Evolutionary conservation across 1,140 invertebrate species (phyloP).

Genomic region (Caenorhabditis briggsae): DNA sequence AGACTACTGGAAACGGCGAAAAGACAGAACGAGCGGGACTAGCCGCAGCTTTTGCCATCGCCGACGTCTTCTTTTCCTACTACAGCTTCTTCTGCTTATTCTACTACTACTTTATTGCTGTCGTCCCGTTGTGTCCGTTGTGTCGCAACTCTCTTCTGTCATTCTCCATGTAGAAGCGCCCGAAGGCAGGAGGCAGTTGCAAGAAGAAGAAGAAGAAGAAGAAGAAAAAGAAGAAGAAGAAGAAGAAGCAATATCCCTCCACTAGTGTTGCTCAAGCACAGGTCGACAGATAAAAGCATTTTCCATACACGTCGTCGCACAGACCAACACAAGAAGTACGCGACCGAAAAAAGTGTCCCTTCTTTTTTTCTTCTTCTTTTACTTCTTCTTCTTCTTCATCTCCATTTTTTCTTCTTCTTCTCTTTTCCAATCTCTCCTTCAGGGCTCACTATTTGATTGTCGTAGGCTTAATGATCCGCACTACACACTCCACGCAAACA

Average conservation of each 20-base stretch:
- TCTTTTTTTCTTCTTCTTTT: constrained; percentile 23
- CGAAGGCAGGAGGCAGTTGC: constrained; percentile 33
- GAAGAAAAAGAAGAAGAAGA: constrained; percentile 35
- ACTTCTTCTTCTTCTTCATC: background rate
- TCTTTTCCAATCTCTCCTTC: background rate
- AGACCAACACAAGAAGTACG: constrained; percentile 31
- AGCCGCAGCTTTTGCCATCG: constrained; percentile 48
- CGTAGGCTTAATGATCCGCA: constrained; percentile 54
- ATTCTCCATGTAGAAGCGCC: constrained; percentile 41
- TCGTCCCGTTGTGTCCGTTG: constrained; percentile 3
- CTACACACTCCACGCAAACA: constrained; percentile 42
- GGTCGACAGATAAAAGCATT: constrained; percentile 54
- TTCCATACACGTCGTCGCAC: constrained; percentile 13
- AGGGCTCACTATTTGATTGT: constrained; percentile 55
- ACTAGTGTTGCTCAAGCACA: constrained; percentile 50
- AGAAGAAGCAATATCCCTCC: constrained; percentile 1
- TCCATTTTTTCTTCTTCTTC: background rate
- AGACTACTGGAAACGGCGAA: constrained; percentile 3
- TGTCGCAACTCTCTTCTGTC: constrained; percentile 20
- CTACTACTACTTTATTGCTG: constrained; percentile 17
- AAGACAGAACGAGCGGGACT: background rate
- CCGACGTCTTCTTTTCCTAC: background rate
- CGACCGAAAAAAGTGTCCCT: constrained; percentile 46
- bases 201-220: constrained; percentile 24
- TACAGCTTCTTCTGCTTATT: background rate